A percentile compares a stretch with the other conserved stretches of the same genome.
phyloP scores from a whole-genome alignment of 2,113 vertebrate species.

The Percopsis transmontana region DNA sequence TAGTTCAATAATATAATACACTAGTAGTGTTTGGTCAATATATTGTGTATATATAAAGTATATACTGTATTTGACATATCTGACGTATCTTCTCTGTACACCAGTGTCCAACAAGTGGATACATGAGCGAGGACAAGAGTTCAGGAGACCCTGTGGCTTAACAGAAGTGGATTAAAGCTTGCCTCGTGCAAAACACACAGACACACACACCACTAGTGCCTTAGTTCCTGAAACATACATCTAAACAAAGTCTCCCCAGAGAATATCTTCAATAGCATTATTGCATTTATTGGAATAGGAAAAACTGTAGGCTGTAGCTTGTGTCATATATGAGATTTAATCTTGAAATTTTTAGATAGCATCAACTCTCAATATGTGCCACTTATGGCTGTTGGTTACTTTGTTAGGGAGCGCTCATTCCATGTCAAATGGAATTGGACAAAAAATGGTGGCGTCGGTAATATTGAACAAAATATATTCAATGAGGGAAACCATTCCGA shows the following conservation, averaged over 20 bases:
- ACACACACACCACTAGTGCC: slow-evolving; percentile 12
- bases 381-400: no score
- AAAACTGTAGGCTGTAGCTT: neutral
- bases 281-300: neutral
- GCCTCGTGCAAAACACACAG: neutral
- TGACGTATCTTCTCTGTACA: slow-evolving; percentile 31
- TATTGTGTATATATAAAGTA: no score
- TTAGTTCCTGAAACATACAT: slow-evolving; percentile 8
- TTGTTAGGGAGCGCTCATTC: no score
- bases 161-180: slow-evolving; percentile 89
- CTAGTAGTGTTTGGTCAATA: no score
- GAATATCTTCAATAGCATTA: neutral
- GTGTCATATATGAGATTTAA: neutral
- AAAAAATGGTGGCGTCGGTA: no score
- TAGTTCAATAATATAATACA: no score
- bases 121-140: slow-evolving; percentile 96
- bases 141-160: slow-evolving; percentile 91
- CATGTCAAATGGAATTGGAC: no score
- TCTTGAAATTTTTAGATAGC: no score
- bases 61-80: neutral
- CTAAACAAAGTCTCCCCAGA: neutral
- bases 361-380: no score
- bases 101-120: slow-evolving; percentile 99
- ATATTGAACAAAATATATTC: no score
- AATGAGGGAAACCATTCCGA: no score